Percentiles rank a stretch among this genome's conserved stretches.
These are phyloP conservation scores for Ecdyonurus torrentis DNA, from an alignment of 2,888 invertebrate genomes.

Conservation along the genomic window DNA sequence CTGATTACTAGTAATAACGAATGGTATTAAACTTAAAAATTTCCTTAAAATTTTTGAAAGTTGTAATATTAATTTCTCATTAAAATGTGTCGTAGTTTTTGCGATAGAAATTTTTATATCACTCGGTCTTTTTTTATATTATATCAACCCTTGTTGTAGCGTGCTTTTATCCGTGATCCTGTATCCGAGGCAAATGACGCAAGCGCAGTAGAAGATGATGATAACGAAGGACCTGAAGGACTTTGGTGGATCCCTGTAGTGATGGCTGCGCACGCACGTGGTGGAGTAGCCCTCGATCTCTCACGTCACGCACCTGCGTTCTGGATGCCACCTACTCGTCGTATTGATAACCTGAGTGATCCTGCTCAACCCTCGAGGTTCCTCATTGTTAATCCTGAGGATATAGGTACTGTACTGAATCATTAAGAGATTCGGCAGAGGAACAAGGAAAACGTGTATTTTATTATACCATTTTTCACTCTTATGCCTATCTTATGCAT, in stretches of 20 bases:
- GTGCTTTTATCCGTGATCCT: slow-evolving; percentile 10
- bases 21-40: too few species aligned
- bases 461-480: too few species aligned
- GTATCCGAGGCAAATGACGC: neutral
- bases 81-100: too few species aligned
- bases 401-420: slow-evolving; percentile 42
- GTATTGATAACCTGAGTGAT: slow-evolving; percentile 28
- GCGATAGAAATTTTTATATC: too few species aligned
- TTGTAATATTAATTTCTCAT: too few species aligned
- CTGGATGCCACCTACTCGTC: slow-evolving; percentile 7
- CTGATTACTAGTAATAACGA: too few species aligned
- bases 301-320: slow-evolving; percentile 32
- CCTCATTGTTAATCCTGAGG: slow-evolving; percentile 66
- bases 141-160: too few species aligned
- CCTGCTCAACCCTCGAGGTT: slow-evolving; percentile 41
- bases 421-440: too few species aligned
- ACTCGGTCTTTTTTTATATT: too few species aligned
- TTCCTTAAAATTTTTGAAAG: too few species aligned
- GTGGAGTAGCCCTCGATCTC: slow-evolving; percentile 33
- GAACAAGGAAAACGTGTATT: too few species aligned
- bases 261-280: slow-evolving; percentile 35
- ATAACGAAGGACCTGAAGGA: slow-evolving; percentile 41
- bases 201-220: neutral
- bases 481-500: too few species aligned
- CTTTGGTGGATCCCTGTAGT: slow-evolving; percentile 61